Evolutionary conservation across 2,888 invertebrate species (phyloP).

Genomic region (Chromoteleia sp.): DNA sequence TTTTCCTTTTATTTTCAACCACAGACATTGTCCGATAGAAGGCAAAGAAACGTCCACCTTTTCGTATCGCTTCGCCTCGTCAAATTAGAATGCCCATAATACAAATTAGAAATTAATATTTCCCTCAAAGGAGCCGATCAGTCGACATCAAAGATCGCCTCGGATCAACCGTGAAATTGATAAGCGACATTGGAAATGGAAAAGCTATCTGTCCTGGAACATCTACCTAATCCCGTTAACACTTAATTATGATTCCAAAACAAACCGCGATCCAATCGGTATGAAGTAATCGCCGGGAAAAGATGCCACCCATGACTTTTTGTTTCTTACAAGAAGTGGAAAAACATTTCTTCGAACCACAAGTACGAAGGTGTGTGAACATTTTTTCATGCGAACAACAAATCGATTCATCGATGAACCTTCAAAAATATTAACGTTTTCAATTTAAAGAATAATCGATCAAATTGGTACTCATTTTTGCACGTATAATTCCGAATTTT

Average conservation of each 20-base stretch:
- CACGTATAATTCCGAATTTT: no score
- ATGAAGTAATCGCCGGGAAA: conserved; percentile 19
- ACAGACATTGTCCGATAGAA: conserved; percentile 37
- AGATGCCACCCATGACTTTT: conserved; percentile 42
- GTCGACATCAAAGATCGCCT: conserved; percentile 28
- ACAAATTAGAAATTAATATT: conserved; percentile 59
- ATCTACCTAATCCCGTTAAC: conserved; percentile 41
- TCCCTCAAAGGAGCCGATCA: conserved; percentile 38
- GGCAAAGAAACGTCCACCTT: conserved; percentile 19
- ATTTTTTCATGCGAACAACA: no score
- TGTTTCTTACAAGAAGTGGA: no score
- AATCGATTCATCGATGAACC: no score
- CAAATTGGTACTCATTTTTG: no score
- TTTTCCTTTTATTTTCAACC: no score
- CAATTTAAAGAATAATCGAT: no score
- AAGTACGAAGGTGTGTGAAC: no score
- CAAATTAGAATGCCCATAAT: conserved; percentile 30
- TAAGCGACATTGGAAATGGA: conserved; percentile 28
- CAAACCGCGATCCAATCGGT: conserved; percentile 29
- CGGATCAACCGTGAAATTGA: conserved; percentile 38
- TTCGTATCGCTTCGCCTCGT: conserved; percentile 20
- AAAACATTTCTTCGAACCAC: no score
- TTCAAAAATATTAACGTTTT: no score
- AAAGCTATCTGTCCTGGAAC: conserved; percentile 10
- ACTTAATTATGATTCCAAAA: conserved; percentile 49